Base-by-base conservation (phyloP, 2,797 vertebrate genomes). In the Karalla daura region DNA sequence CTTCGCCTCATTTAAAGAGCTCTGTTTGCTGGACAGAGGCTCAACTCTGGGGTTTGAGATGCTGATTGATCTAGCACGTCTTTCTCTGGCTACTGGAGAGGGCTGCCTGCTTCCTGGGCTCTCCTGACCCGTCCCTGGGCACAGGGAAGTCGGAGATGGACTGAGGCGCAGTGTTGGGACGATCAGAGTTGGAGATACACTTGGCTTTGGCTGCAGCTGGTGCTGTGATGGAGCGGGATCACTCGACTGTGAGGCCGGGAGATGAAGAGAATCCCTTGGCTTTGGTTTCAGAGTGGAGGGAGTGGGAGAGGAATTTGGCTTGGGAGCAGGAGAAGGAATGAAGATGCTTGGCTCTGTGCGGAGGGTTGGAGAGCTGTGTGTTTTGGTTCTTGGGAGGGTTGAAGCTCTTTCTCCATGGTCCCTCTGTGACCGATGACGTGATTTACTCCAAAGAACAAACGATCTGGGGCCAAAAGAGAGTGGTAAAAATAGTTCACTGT, bases 151-250 rank as follows among this genome's bases (percentile, higher is more conserved):
- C 3, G 81, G 74, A 66, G 86, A 85, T 7, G 84, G 85, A 75
- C 76, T 90, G 41, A 81, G 62, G 62, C 85, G 83, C 24, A 74
- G 74, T 50, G 80, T 75, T 15, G 81, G 89, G 63, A 90, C 65
- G 1, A 18, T 84, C 40, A 87, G 60, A 59, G 79, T 87, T 18
- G 86, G 89, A 69, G 81, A 87, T 18, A 84, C 49, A 5, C 84
- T 81, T 4, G 59, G 76, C 36, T 74, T 76, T 0, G 27, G 49
- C 33, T 72, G 45, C 8, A 36, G 66, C 35, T 67, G 59, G n/a
- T 63, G 64, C 32, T 32, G 46, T 15, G 54, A 65, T 41, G 77
- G 51, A 61, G 70, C 54, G 9, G 63, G 65, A 70, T 81, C 65
- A 39, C 17, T 51, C 36, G 55, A 5, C 33, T 70, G 78, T 33